Percentiles rank a stretch among this genome's conserved stretches.
phyloP scores from a whole-genome alignment of 2,888 invertebrate genomes.

The Eupithecia inturbata region DNA sequence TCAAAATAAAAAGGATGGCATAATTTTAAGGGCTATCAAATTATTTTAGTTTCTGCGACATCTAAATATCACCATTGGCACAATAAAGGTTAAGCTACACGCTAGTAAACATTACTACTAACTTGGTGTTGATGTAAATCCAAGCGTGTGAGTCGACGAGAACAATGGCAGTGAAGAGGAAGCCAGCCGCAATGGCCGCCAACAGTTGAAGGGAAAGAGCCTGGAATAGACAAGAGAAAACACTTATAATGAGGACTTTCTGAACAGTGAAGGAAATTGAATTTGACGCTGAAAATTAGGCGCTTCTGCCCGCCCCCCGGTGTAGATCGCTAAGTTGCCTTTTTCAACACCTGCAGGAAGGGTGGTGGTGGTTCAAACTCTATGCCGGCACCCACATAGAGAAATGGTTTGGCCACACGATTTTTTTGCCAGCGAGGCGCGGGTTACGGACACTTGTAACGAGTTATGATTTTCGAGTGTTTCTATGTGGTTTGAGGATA shows the following conservation, averaged over 20 bases:
- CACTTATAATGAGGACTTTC: background rate
- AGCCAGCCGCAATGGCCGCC: slow-evolving; percentile 93
- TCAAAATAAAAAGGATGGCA: background rate
- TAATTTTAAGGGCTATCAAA: background rate
- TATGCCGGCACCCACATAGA: no score
- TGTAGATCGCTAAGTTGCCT: no score
- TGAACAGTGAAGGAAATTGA: background rate
- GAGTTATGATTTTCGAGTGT: no score
- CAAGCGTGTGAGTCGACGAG: slow-evolving; percentile 98
- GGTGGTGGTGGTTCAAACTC: no score
- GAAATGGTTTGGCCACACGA: no score
- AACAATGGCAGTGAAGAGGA: slow-evolving; percentile 95
- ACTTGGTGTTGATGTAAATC: slow-evolving; percentile 97
- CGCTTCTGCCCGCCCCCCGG: no score
- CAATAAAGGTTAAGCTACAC: background rate
- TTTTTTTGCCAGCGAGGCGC: no score
- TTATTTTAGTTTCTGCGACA: background rate
- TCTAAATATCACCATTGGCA: background rate
- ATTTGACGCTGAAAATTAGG: no score
- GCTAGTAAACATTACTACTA: slow-evolving; percentile 51
- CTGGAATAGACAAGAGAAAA: slow-evolving; percentile 56
- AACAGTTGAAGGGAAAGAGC: slow-evolving; percentile 94
- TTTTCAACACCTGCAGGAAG: no score
- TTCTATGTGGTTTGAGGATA: no score
- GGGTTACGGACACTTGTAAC: no score